phyloP scores from a whole-genome alignment of 2,797 vertebrate species.

The Ctenopoma kingsleyae region DNA sequence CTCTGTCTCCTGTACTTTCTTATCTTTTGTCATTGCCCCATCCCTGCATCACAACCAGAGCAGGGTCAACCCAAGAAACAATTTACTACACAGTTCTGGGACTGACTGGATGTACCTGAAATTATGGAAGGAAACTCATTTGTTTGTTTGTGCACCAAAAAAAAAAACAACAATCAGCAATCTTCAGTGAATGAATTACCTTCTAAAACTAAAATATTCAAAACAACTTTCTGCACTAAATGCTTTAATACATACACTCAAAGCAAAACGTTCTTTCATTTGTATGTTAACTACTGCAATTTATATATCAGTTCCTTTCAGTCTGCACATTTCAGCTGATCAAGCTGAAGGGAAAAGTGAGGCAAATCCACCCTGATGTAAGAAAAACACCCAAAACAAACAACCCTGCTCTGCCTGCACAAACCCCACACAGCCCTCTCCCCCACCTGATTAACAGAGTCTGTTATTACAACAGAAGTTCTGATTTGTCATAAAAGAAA shows the following conservation, averaged over 20 bases:
- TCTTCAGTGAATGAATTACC: conserved; percentile 18
- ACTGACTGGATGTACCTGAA: conserved; percentile 68
- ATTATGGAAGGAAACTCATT: conserved; percentile 50
- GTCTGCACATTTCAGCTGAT: conserved; percentile 42
- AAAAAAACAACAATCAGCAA: conserved; percentile 1
- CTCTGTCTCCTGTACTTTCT: conserved; percentile 20
- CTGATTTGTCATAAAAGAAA: conserved; percentile 68
- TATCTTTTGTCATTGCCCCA: conserved; percentile 2
- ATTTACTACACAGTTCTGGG: conserved; percentile 13
- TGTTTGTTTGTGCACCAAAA: conserved; percentile 26
- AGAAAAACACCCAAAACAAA: not conserved
- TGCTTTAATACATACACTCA: conserved; percentile 1
- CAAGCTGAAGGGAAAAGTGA: conserved; percentile 37
- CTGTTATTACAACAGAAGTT: conserved; percentile 71
- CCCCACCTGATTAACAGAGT: conserved; percentile 21
- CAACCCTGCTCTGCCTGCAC: conserved; percentile 29
- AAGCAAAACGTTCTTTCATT: conserved; percentile 29
- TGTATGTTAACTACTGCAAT: conserved; percentile 8
- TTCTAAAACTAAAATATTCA: conserved; percentile 7
- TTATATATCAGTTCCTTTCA: conserved; percentile 31
- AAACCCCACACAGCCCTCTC: conserved; percentile 5
- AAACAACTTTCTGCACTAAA: conserved; percentile 1
- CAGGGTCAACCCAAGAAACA: conserved; percentile 18
- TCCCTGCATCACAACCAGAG: conserved; percentile 21
- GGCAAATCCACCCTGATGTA: conserved; percentile 19